Base-by-base conservation (phyloP, 2,113 vertebrate species). In the Lasiurus borealis region DNA sequence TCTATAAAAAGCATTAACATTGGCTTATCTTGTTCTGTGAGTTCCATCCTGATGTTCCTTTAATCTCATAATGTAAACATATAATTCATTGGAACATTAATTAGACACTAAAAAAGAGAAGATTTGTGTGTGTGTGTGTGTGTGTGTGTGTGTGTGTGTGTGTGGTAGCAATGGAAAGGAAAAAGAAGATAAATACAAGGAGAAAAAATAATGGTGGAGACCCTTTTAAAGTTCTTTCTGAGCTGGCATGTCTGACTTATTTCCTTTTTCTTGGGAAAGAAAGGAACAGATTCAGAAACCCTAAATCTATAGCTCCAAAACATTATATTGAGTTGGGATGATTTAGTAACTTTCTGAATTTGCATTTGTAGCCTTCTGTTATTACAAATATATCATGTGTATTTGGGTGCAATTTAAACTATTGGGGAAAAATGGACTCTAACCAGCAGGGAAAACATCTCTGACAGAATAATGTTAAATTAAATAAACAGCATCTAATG, bases 401-500 rank as follows among this genome's bases (percentile, higher is more conserved):
- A 71, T 95, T 97, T 80, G 94, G 72, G 75, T 23, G 91, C 93
- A 94, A 95, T 72, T 97, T 97, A 95, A 98, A 95, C 66, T 95
- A 95, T 69, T 1, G 11, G 2, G 46, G 77, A 54, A 72, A 64
- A 16, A 5, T 19, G 95, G 96, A 40, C 88, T 95, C 85, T 93
- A 91, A 93, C 52, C 54, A 97, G 95, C 90, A 98, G 94, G 92
- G 91, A 98, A 98, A 98, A 97, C 87, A 97, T 93, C 97, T 93
- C 83, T 98, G 97, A 97, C 97, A 97, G 98, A 94, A 97, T 98
- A 98, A 98, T 97, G 93, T 97, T 98, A 95, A 94, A 98, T 98
- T 98, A 98, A 98, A 98, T 98, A 98, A 98, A 98, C 97, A 98
- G 88, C 27, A 1, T 91, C 97, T 98, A 98, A 98, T 98, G 97